Percentiles rank a stretch among this genome's conserved stretches.
phyloP scores from a whole-genome alignment of 2,113 vertebrate species.

The Ophthalmolycus amberensis region DNA sequence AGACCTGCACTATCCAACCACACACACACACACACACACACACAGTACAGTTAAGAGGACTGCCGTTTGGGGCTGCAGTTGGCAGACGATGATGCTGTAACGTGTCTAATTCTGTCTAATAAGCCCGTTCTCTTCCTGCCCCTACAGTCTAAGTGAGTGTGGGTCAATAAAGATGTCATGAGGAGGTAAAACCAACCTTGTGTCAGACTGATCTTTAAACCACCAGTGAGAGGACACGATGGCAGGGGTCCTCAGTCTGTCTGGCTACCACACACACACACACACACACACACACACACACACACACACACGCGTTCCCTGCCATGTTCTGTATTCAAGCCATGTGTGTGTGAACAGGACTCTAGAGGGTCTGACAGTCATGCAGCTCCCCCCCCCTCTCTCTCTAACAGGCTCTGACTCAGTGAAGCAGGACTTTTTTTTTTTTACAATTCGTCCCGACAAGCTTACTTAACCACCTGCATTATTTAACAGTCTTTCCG shows the following conservation, averaged over 20 bases:
- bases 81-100: slow-evolving; percentile 21
- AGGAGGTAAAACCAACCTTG: slow-evolving; percentile 2
- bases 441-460: slow-evolving; percentile 68
- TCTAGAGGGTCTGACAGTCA: slow-evolving; percentile 61
- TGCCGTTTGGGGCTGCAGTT: background rate
- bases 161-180: slow-evolving; percentile 27
- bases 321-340: slow-evolving; percentile 56
- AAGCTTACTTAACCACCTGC: slow-evolving; percentile 79
- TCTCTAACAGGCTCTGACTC: slow-evolving; percentile 58
- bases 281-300: slow-evolving; percentile 17
- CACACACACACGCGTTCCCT: slow-evolving; percentile 16
- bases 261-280: background rate
- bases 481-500: slow-evolving; percentile 77
- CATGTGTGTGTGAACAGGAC: slow-evolving; percentile 38
- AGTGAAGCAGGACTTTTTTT: slow-evolving; percentile 47
- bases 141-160: slow-evolving; percentile 12
- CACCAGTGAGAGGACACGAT: slow-evolving; percentile 24
- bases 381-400: background rate
- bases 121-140: background rate
- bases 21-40: no score
- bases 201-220: slow-evolving; percentile 16
- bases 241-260: slow-evolving; percentile 2
- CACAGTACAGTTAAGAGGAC: no score
- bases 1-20: slow-evolving; percentile 23
- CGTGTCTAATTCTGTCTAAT: background rate